These are phyloP conservation scores for Pachycephala philippinensis DNA, from an alignment of 2,113 vertebrate genomes.

Conservation along the genomic window DNA sequence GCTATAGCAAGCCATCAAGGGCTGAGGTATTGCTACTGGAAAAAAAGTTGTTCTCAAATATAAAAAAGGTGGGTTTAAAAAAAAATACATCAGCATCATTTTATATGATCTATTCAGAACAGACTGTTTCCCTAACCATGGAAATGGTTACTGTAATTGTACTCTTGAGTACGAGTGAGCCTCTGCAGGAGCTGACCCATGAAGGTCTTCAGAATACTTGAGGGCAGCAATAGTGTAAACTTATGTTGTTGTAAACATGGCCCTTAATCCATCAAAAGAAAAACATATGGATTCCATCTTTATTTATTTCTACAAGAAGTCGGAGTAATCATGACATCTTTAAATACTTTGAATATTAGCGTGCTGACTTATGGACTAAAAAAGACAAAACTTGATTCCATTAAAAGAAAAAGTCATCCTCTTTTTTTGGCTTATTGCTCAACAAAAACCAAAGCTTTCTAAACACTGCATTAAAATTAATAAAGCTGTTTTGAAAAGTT, in stretches of 20 bases:
- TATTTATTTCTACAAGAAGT: slow-evolving; percentile 54
- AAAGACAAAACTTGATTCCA: slow-evolving; percentile 21
- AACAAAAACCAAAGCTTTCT: slow-evolving; percentile 1
- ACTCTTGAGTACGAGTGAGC: slow-evolving; percentile 32
- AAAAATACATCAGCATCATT: no score
- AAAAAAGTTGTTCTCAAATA: neutral
- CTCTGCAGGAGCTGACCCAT: slow-evolving; percentile 59
- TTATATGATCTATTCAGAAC: neutral
- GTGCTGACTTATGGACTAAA: slow-evolving; percentile 23
- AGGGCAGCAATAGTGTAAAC: slow-evolving; percentile 59
- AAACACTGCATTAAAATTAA: slow-evolving; percentile 32
- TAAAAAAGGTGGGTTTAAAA: neutral
- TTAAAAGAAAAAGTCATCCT: neutral
- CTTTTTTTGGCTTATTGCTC: neutral
- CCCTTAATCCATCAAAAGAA: slow-evolving; percentile 56
- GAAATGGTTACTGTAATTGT: slow-evolving; percentile 45
- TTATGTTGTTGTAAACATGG: slow-evolving; percentile 63
- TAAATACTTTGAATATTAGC: slow-evolving; percentile 55
- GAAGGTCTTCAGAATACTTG: slow-evolving; percentile 39
- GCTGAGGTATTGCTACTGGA: neutral
- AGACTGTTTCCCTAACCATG: neutral
- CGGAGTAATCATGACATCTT: slow-evolving; percentile 54
- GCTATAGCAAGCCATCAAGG: neutral
- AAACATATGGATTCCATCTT: slow-evolving; percentile 60
- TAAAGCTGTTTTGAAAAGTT: neutral